These are phyloP conservation scores for Dermatemys mawii DNA, from an alignment of 2,113 vertebrate species.

Conservation along the genomic window DNA sequence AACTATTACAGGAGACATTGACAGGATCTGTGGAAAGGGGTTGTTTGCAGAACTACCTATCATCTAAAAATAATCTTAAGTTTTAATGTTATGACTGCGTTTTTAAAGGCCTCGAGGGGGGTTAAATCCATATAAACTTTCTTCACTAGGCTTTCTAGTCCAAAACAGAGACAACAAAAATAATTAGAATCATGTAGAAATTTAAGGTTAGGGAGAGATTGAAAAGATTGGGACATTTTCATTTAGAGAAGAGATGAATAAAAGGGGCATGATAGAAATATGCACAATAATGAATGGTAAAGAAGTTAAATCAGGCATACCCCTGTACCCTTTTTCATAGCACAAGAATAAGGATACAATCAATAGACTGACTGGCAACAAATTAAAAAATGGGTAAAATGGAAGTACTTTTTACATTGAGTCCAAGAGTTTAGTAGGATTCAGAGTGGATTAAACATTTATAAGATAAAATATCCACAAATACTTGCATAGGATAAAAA, in stretches of 20 bases:
- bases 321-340: neutral
- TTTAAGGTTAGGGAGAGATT: neutral
- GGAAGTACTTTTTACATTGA: neutral
- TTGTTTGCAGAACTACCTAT: accelerated
- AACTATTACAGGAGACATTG: neutral
- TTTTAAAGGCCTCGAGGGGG: neutral
- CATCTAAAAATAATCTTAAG: neutral
- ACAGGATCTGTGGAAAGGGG: neutral
- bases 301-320: neutral
- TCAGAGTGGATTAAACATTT: neutral
- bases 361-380: neutral
- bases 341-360: neutral
- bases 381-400: neutral
- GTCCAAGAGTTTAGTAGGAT: neutral
- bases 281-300: neutral
- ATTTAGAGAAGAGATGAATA: neutral
- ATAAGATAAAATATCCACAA: neutral
- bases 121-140: neutral
- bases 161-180: neutral
- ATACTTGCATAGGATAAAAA: neutral
- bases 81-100: neutral
- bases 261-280: neutral
- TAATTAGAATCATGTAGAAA: neutral
- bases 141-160: neutral
- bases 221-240: neutral